Base-by-base conservation (phyloP, 2,113 vertebrate genomes). In the Hippotragus niger region DNA sequence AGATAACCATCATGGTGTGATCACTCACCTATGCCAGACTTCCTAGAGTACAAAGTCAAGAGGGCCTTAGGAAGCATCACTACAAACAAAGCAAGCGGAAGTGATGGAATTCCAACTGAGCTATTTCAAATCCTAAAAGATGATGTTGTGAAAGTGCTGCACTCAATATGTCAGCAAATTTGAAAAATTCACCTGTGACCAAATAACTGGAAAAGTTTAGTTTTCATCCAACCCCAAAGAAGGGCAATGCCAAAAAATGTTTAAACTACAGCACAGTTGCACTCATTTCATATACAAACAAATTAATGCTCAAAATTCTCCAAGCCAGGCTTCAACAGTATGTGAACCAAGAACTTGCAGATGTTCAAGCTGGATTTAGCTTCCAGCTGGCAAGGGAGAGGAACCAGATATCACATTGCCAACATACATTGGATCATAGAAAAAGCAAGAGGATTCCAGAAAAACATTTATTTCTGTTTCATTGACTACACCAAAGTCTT, bases 381-480 rank as follows among this genome's bases (percentile, higher is more conserved):
- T 71, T 36, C 64, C n/a, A 71, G 17, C 9, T 71, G 64, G n/a
- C 21, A 71, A 21, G 9, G 64, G 7, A 71, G 64, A 36, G 9
- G 17, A 71, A 36, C 9, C n/a, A 36, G n/a, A 71, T 17, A 36
- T 71, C 9, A 71, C 19, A 36, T 21, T 71, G 64, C n/a, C 17
- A 71, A n/a, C 33, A 67, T 19, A 2, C 33, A n/a, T 0, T n/a
- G 16, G 62, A 9, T 17, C 7, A 19, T 64, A n/a, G 16, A n/a
- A 21, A 36, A 71, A 71, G n/a, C n/a, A 71, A 71, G 64, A 71
- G 17, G 36, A 71, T 36, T 36, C n/a, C n/a, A 71, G 64, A 11
- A 36, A 36, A 71, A 71, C 9, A 12, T 71, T 36, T 71, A 36
- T 71, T 36, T 71, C 64, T 36, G n/a, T 17, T 71, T 71, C 64